Evolutionary conservation across 2,113 vertebrate species (phyloP).

Genomic region (Rallus limicola): DNA sequence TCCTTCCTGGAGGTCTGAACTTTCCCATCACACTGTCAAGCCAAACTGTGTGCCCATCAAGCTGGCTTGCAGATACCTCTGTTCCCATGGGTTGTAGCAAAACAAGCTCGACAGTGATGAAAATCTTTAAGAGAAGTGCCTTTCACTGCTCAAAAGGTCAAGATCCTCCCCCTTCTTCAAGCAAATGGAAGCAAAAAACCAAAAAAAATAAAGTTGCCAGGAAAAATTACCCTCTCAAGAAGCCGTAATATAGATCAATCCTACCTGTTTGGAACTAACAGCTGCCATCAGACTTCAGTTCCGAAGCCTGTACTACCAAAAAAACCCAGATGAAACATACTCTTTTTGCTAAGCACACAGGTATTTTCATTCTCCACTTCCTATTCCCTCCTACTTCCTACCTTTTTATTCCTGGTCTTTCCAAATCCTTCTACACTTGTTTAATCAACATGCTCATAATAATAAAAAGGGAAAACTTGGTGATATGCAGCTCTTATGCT

Average conservation of each 20-base stretch:
- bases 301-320: background rate
- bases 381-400: background rate
- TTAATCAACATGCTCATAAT: conserved; percentile 3
- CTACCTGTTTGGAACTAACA: conserved; percentile 8
- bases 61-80: background rate
- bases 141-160: conserved; percentile 4
- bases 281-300: background rate
- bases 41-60: background rate
- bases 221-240: conserved; percentile 6
- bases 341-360: background rate
- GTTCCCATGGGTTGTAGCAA: background rate
- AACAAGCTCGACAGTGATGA: background rate
- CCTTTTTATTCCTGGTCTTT: background rate
- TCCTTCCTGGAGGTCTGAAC: background rate
- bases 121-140: background rate
- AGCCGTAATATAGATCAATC: conserved; percentile 36
- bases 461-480: background rate
- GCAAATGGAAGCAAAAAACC: conserved; percentile 33
- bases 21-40: conserved; percentile 20
- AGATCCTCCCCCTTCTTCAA: conserved; percentile 24
- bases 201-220: background rate
- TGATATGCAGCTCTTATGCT: background rate
- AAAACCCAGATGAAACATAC: background rate
- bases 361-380: background rate
- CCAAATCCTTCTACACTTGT: background rate